Conservation (phyloP, 2,113 vertebrate genomes). For the Plecotus auritus region DNA sequence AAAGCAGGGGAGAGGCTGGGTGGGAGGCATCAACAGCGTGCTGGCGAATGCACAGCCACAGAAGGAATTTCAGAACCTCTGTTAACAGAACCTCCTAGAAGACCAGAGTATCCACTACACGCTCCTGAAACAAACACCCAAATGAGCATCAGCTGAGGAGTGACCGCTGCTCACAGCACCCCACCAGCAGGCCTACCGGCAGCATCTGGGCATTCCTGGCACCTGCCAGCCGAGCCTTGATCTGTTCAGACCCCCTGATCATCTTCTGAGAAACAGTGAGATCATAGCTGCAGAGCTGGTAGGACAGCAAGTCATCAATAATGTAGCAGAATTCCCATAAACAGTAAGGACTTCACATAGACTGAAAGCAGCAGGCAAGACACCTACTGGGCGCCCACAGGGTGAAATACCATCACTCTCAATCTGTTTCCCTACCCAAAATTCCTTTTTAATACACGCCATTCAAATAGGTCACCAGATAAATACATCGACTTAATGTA, state of each 20-base stretch:
- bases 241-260: slow-evolving; percentile 42
- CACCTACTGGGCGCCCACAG: background rate
- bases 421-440: slow-evolving; percentile 44
- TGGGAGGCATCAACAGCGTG: background rate
- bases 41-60: background rate
- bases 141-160: background rate
- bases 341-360: slow-evolving; percentile 16
- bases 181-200: background rate
- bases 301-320: slow-evolving; percentile 41
- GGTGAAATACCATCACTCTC: background rate
- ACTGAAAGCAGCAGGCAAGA: background rate
- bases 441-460: slow-evolving; percentile 24
- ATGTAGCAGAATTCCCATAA: slow-evolving; percentile 42
- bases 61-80: background rate
- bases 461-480: slow-evolving; percentile 13
- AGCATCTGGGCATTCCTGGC: slow-evolving; percentile 37
- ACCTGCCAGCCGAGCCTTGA: slow-evolving; percentile 37
- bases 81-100: background rate
- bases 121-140: background rate
- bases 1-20: background rate
- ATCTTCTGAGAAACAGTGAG: slow-evolving; percentile 45
- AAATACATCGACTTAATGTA: background rate
- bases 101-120: background rate
- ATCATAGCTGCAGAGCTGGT: background rate
- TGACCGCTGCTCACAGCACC: background rate